A percentile compares a stretch with the other conserved stretches of the same genome.
Conservation (phyloP, 2,888 invertebrate genomes). For the Apodemia zela region DNA sequence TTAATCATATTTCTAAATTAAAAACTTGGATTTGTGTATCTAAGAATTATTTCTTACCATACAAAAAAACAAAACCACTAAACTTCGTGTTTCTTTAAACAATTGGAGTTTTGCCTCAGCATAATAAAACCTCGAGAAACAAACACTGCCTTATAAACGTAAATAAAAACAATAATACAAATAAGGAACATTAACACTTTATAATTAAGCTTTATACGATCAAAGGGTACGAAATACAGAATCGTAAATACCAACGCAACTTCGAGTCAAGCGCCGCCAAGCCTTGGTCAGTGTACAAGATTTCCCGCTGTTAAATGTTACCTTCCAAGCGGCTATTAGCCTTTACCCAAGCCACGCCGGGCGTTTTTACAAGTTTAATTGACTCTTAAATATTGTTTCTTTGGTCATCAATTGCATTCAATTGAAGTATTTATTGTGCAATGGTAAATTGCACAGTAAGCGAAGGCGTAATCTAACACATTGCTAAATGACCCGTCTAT, state of each 20-base stretch:
- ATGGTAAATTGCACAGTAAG: conserved; percentile 33
- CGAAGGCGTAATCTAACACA: conserved; percentile 19
- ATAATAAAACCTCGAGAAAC: not conserved
- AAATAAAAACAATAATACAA: not conserved
- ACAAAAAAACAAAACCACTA: no score
- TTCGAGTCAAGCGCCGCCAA: conserved; percentile 46
- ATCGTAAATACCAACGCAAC: conserved; percentile 48
- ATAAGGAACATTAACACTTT: conserved; percentile 11
- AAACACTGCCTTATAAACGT: not conserved
- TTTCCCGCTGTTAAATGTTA: conserved; percentile 67
- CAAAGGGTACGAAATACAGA: conserved; percentile 38
- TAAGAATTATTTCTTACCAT: no score
- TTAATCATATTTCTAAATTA: no score
- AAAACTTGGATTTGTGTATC: no score
- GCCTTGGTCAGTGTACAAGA: conserved; percentile 47
- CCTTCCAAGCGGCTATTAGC: conserved; percentile 66
- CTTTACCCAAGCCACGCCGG: conserved; percentile 63
- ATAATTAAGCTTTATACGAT: conserved; percentile 44
- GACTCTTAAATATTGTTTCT: conserved; percentile 72
- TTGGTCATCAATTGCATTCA: conserved; percentile 63
- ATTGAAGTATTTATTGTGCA: conserved; percentile 64
- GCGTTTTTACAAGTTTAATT: conserved; percentile 66
- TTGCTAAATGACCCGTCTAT: conserved; percentile 7
- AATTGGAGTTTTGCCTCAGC: not conserved
- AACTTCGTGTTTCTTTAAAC: no score